These are phyloP conservation scores for Drosophila elegans DNA, from an alignment of 1,140 invertebrate species.

Conservation along the genomic window DNA sequence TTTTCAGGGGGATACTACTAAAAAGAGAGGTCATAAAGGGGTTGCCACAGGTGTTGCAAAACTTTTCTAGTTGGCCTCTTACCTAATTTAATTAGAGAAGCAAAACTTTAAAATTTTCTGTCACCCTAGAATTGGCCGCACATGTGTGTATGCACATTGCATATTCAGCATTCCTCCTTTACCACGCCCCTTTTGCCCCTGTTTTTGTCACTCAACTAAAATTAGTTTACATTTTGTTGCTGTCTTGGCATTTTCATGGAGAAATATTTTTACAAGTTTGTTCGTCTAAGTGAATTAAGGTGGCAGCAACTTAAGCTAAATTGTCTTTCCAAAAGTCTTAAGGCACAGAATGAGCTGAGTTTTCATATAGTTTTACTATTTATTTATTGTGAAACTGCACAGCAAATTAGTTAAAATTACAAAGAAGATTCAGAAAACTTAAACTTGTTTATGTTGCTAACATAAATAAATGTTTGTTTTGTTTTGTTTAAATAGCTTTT, in stretches of 20 bases:
- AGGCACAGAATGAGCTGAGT: conserved; percentile 2
- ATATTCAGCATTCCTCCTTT: conserved; percentile 1
- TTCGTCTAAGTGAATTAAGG: conserved; percentile 54
- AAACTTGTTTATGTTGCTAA: neutral
- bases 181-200: neutral
- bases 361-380: conserved; percentile 9
- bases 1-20: conserved; percentile 5
- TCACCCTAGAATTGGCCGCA: conserved; percentile 23
- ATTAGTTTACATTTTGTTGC: conserved; percentile 56
- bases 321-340: conserved; percentile 56
- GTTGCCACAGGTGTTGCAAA: conserved; percentile 50
- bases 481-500: neutral
- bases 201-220: conserved; percentile 28
- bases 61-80: conserved; percentile 48
- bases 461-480: neutral
- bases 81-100: conserved; percentile 70
- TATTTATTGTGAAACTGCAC: conserved; percentile 32
- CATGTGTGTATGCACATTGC: conserved; percentile 13
- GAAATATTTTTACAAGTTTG: conserved; percentile 67
- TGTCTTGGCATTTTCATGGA: conserved; percentile 44
- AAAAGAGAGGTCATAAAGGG: conserved; percentile 6
- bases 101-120: conserved; percentile 58
- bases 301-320: conserved; percentile 64
- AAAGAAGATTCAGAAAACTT: neutral
- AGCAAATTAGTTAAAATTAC: conserved; percentile 28